Evolutionary conservation across 2,797 vertebrate genomes (phyloP).

Genomic region (Diceros bicornis): DNA sequence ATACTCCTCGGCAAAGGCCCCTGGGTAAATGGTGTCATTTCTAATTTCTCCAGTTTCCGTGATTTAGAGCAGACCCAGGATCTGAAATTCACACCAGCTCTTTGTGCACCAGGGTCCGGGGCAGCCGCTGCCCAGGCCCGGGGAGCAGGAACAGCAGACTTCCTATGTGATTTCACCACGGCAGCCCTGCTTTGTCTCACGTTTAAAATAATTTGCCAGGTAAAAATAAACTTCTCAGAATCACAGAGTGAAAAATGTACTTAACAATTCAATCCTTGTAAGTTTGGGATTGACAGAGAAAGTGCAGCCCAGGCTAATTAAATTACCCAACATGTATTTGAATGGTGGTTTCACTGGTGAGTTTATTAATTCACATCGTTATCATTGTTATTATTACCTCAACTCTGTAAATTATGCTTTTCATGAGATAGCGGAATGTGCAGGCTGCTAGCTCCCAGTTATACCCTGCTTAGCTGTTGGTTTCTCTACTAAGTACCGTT

Average conservation of each 20-base stretch:
- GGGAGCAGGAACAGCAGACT: conserved; percentile 92
- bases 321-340: conserved; percentile 90
- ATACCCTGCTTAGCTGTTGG: neutral
- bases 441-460: neutral
- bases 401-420: conserved; percentile 71
- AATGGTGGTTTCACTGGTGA: conserved; percentile 88
- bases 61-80: conserved; percentile 95
- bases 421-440: conserved; percentile 83
- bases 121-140: conserved; percentile 85
- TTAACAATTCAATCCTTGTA: conserved; percentile 90
- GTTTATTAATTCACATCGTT: conserved; percentile 79
- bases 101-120: conserved; percentile 93
- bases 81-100: conserved; percentile 96
- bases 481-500: conserved; percentile 15
- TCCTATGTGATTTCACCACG: conserved; percentile 93
- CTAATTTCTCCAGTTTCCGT: conserved; percentile 92
- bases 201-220: conserved; percentile 95
- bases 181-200: conserved; percentile 94
- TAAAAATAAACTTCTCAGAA: conserved; percentile 94
- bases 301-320: conserved; percentile 90
- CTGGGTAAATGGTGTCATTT: conserved; percentile 95
- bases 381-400: conserved; percentile 77
- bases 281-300: conserved; percentile 89
- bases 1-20: conserved; percentile 93
- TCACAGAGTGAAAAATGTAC: conserved; percentile 92